These are phyloP conservation scores for Clarias gariepinus DNA, from an alignment of 2,113 vertebrate genomes.

Conservation along the genomic window DNA sequence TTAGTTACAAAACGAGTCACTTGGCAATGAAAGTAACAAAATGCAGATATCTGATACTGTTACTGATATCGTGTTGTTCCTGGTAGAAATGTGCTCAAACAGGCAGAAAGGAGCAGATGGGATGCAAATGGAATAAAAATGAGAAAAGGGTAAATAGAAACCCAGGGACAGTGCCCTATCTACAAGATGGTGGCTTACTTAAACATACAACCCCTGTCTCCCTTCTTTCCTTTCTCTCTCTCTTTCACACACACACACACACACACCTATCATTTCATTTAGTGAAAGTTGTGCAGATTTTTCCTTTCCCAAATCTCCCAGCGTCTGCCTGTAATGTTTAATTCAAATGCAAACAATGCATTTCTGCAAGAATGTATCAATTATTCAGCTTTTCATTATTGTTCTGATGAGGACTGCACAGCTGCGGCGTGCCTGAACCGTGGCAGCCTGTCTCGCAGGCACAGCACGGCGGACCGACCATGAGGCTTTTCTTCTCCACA, in stretches of 20 bases:
- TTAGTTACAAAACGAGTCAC: neutral
- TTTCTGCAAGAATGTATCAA: constrained; percentile 57
- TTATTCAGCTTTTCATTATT: constrained; percentile 62
- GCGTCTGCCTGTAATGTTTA: constrained; percentile 58
- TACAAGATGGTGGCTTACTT: neutral
- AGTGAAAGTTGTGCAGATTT: constrained; percentile 44
- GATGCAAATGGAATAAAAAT: neutral
- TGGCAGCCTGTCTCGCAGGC: constrained; percentile 38
- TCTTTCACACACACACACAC: neutral
- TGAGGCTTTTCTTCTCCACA: constrained; percentile 47
- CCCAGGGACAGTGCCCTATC: neutral
- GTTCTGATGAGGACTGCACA: constrained; percentile 51
- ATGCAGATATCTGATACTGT: neutral
- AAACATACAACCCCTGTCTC: neutral
- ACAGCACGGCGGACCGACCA: constrained; percentile 41
- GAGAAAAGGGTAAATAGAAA: neutral
- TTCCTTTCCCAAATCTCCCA: constrained; percentile 36
- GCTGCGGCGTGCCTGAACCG: constrained; percentile 39
- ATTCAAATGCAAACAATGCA: constrained; percentile 62
- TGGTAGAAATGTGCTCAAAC: neutral
- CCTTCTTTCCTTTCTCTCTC: neutral
- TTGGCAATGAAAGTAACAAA: neutral
- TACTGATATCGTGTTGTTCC: neutral
- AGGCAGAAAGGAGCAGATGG: neutral
- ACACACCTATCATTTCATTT: neutral